Percentiles rank a stretch among this genome's conserved stretches.
Conservation (phyloP, 2,888 invertebrate species). For the Helleia helle region DNA sequence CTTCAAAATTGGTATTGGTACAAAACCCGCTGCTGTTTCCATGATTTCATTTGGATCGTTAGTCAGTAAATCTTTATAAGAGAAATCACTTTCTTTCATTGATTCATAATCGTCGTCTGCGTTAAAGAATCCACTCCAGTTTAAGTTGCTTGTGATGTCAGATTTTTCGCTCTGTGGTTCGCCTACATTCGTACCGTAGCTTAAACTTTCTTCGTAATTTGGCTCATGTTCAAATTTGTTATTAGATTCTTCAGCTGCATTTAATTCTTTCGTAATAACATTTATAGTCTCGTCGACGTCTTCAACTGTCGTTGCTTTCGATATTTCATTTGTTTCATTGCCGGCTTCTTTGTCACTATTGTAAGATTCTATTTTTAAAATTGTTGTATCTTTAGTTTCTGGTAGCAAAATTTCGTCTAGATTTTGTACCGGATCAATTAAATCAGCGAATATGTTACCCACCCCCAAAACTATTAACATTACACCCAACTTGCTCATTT, state of each 20-base stretch:
- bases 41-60: constrained; percentile 49
- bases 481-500: constrained; percentile 41
- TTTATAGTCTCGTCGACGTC: background rate
- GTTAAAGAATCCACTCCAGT: constrained; percentile 13
- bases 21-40: constrained; percentile 54
- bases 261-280: background rate
- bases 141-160: constrained; percentile 4
- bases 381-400: constrained; percentile 32
- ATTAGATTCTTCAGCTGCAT: background rate
- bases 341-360: constrained; percentile 32
- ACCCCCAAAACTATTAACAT: constrained; percentile 37
- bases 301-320: background rate
- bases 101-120: constrained; percentile 18
- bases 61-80: constrained; percentile 30
- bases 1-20: constrained; percentile 42
- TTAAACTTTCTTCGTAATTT: constrained; percentile 20
- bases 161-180: constrained; percentile 15
- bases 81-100: constrained; percentile 23
- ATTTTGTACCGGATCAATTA: constrained; percentile 4
- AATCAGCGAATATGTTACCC: constrained; percentile 30
- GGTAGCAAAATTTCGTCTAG: constrained; percentile 24
- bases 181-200: background rate
- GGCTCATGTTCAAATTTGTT: constrained; percentile 19
- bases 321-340: constrained; percentile 23
- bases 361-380: constrained; percentile 28